phyloP scores from a whole-genome alignment of 2,797 vertebrate species.

The Hapalemur alaotrensis region DNA sequence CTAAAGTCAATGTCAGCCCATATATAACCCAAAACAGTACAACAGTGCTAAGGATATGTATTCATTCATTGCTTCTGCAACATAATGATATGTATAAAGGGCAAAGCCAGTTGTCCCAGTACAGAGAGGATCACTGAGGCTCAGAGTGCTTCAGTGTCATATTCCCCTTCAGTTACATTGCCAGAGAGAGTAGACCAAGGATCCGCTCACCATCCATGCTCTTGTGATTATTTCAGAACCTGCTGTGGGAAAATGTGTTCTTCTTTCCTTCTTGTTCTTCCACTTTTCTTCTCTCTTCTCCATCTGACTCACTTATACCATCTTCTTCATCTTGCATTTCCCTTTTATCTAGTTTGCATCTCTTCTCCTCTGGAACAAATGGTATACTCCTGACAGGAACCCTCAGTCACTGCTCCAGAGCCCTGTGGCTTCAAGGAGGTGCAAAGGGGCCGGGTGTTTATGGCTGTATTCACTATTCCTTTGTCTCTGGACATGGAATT shows the following conservation, averaged over 20 bases:
- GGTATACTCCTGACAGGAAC: not conserved
- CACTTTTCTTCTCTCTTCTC: not conserved
- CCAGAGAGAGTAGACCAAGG: not conserved
- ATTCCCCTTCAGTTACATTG: not conserved
- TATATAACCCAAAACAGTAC: not conserved
- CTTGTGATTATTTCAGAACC: not conserved
- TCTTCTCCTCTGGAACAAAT: not conserved
- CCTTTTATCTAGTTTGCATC: not conserved
- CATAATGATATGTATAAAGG: not conserved
- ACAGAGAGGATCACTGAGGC: too few species aligned
- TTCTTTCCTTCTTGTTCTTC: not conserved
- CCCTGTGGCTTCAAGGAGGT: not conserved
- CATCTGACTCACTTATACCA: fast-evolving
- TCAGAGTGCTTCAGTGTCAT: not conserved
- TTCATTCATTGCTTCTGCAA: not conserved
- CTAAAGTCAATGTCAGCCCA: not conserved
- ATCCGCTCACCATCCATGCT: fast-evolving
- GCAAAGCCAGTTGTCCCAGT: not conserved
- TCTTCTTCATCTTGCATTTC: not conserved
- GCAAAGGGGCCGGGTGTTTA: not conserved
- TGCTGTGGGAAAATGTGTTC: not conserved
- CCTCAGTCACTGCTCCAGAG: not conserved
- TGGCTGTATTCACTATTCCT: fast-evolving
- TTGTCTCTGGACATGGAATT: not conserved
- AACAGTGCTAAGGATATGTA: not conserved